Base-by-base conservation (phyloP, 23 tunicate species). In the Styela plicata region DNA sequence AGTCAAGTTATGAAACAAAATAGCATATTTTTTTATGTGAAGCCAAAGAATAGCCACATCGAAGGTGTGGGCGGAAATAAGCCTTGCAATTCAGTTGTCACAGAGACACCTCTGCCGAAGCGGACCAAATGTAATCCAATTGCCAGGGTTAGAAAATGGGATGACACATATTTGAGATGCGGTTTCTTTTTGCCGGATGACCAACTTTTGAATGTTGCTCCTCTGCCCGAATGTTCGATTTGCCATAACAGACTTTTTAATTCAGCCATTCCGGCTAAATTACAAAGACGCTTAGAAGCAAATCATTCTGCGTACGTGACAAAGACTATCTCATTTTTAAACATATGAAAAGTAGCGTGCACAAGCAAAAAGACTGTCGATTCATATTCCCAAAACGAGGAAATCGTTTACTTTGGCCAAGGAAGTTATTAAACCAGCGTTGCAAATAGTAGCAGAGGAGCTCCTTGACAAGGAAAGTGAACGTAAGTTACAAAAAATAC, bases 221-320 rank as follows among this genome's bases (percentile, higher is more conserved):
- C 77, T 67, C 77, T 27, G 85, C 77, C 85, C 75, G 85, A 81
- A 81, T 81, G 85, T 69, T 24, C 67, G 85, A 69, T 81, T 81
- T 81, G 85, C 63, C 31, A 26, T 69, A 81, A 35, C 26, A 68
- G 63, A 33, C 85, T 81, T 69, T 33, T 61, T 67, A 34, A 81
- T 81, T 81, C 77, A 31, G 77, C 77, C 26, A 7, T 81, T 63
- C 85, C 75, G 33, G 85, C 77, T 35, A 81, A 81, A 81, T 68
- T 81, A 81, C 75, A 81, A 81, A 81, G 77, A 69, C 77, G 24
- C 85, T 79, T 79, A 25, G 31, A 33, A 68, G 33, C 63, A 28
- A 36, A 67, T 81, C 63, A 81, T 69, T 28, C 77, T 68, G 77
- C 63, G 62, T 69, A 81, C 62, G 28, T 79, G 73, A 79, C 63